Conservation (phyloP, 2,888 invertebrate species). For the Cheiracanthium punctorium region DNA sequence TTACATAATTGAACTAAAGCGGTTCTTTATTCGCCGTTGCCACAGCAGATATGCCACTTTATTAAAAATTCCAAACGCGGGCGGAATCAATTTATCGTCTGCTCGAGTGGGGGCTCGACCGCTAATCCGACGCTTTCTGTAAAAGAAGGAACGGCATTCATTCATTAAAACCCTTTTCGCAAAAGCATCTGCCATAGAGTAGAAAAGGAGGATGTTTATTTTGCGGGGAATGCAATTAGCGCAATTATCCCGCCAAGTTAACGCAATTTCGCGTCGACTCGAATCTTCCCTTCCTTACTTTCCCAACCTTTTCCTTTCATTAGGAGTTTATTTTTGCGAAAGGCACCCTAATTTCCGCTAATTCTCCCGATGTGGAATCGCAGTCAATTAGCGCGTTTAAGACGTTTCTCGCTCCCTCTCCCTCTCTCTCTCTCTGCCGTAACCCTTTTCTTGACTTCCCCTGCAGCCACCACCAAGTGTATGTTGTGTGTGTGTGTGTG, state of each 20-base stretch:
- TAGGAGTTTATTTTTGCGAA: slow-evolving; percentile 54
- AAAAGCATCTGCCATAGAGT: slow-evolving; percentile 44
- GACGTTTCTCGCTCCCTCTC: too few relatives aligned
- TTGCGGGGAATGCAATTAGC: slow-evolving; percentile 67
- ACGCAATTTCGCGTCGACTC: slow-evolving; percentile 66
- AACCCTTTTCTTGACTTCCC: slow-evolving; percentile 19
- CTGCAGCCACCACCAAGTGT: neutral
- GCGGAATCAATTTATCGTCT: slow-evolving; percentile 65
- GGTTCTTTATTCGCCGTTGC: slow-evolving; percentile 44
- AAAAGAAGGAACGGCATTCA: slow-evolving; percentile 61
- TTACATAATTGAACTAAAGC: slow-evolving; percentile 63
- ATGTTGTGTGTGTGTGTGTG: too few relatives aligned
- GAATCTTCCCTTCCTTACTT: slow-evolving; percentile 42
- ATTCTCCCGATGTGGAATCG: slow-evolving; percentile 62
- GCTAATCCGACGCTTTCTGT: slow-evolving; percentile 47
- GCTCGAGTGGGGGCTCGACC: slow-evolving; percentile 34
- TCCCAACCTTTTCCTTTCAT: slow-evolving; percentile 29
- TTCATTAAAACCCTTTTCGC: slow-evolving; percentile 46
- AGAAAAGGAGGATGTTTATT: slow-evolving; percentile 60
- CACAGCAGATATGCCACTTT: slow-evolving; percentile 21
- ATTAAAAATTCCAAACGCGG: slow-evolving; percentile 51
- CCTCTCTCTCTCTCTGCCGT: slow-evolving; percentile 19
- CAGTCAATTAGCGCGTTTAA: slow-evolving; percentile 58
- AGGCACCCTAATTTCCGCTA: slow-evolving; percentile 46
- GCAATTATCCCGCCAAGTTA: slow-evolving; percentile 67